Percentiles rank a stretch among this genome's conserved stretches.
phyloP scores from a whole-genome alignment of 2,888 invertebrate species.

The Tridacna crocea region DNA sequence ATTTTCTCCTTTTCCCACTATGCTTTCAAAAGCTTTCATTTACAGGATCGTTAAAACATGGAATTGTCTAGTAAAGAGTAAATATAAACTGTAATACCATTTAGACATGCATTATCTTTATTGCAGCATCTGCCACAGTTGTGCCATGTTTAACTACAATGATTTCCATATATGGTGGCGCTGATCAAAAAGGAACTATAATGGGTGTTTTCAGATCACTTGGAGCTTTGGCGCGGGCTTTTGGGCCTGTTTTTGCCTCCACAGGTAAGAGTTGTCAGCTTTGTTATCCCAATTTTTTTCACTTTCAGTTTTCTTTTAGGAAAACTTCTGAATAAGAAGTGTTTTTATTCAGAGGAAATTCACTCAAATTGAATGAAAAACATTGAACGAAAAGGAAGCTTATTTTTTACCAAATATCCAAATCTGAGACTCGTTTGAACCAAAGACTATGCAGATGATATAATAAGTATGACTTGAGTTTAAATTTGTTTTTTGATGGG shows the following conservation, averaged over 20 bases:
- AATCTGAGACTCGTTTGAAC: too few relatives aligned
- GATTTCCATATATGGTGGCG: slow-evolving; percentile 91
- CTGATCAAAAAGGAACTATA: slow-evolving; percentile 94
- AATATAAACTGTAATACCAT: neutral
- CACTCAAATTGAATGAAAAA: neutral
- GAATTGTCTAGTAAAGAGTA: neutral
- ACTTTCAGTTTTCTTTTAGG: neutral
- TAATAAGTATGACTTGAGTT: too few relatives aligned
- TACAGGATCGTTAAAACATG: neutral
- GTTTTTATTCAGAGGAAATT: neutral
- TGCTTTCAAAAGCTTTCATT: neutral
- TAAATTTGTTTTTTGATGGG: too few relatives aligned
- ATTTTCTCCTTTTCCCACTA: neutral
- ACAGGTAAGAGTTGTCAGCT: slow-evolving; percentile 86
- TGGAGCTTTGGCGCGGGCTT: slow-evolving; percentile 95
- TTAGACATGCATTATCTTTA: neutral
- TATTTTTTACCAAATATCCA: too few relatives aligned
- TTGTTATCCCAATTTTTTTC: neutral
- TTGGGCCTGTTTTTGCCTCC: slow-evolving; percentile 95
- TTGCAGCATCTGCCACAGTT: slow-evolving; percentile 89
- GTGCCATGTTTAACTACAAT: slow-evolving; percentile 97
- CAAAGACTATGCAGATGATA: too few relatives aligned
- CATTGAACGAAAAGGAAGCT: neutral
- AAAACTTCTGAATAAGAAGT: too few relatives aligned
- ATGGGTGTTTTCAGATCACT: slow-evolving; percentile 97